Conservation (phyloP, 2,888 invertebrate genomes). For the Cerastis leucographa region DNA sequence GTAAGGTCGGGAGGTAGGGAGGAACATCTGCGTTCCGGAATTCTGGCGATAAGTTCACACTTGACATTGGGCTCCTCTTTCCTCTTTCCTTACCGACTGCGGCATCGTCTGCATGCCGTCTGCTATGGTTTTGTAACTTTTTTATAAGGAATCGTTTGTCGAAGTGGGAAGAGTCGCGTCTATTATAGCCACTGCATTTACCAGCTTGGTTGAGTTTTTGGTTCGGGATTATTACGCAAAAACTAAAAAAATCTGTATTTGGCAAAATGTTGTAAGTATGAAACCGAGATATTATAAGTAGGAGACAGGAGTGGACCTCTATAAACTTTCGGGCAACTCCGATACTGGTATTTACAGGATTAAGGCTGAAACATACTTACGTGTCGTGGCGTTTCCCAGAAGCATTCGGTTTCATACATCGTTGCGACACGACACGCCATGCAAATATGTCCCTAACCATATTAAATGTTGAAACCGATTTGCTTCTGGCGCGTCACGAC, state of each 20-base stretch:
- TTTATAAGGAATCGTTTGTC: conserved; percentile 21
- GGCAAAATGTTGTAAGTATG: neutral
- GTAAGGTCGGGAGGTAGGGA: neutral
- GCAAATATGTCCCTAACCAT: too few species aligned
- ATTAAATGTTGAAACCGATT: too few species aligned
- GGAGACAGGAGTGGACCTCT: neutral
- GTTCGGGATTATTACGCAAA: too few species aligned
- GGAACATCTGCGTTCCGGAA: conserved; percentile 28
- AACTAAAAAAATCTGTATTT: neutral
- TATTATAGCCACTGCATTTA: too few species aligned
- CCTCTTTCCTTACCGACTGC: conserved; percentile 38
- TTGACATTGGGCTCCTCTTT: conserved; percentile 52
- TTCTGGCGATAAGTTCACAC: conserved; percentile 46
- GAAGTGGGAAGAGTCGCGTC: neutral
- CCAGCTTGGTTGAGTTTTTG: neutral
- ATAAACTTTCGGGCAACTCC: neutral
- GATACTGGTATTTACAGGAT: neutral
- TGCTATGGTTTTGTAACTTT: conserved; percentile 26
- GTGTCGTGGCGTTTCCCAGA: too few species aligned
- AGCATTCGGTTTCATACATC: too few species aligned
- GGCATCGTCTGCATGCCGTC: conserved; percentile 46
- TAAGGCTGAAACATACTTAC: too few species aligned
- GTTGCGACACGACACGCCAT: too few species aligned
- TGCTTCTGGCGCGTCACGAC: too few species aligned
- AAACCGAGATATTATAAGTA: neutral